phyloP scores from a whole-genome alignment of 2,113 vertebrate genomes.

The Gavia stellata region DNA sequence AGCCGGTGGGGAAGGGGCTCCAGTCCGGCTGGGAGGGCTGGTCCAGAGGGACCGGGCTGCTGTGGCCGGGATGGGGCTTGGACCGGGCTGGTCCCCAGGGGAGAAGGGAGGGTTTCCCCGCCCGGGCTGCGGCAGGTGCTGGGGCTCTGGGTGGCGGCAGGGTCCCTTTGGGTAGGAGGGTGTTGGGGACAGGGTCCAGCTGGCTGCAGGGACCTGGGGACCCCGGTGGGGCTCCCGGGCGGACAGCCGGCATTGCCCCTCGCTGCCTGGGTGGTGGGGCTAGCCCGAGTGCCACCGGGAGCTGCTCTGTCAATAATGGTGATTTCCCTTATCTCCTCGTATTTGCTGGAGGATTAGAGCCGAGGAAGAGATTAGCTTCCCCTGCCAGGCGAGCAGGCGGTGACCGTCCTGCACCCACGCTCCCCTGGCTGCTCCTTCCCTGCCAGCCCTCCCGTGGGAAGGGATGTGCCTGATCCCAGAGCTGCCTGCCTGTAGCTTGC shows the following conservation, averaged over 20 bases:
- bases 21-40: background rate
- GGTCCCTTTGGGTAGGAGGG: background rate
- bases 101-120: rapidly evolving
- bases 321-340: slow-evolving; percentile 46
- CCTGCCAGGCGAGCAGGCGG: background rate
- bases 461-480: background rate
- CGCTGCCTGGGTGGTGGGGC: background rate
- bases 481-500: background rate
- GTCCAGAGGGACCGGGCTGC: background rate
- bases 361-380: slow-evolving; percentile 21
- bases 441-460: background rate
- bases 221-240: background rate
- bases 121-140: background rate
- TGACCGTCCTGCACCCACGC: rapidly evolving
- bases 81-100: background rate
- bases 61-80: background rate
- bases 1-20: background rate
- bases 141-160: background rate
- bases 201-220: background rate
- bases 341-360: slow-evolving; percentile 59
- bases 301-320: slow-evolving; percentile 1
- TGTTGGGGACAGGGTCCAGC: rapidly evolving
- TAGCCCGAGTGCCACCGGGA: background rate
- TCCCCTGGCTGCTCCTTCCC: background rate
- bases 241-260: rapidly evolving